A percentile compares a stretch with the other conserved stretches of the same genome.
These are phyloP conservation scores for Mechanitis mazaeus DNA, from an alignment of 2,888 invertebrate species.

Conservation along the genomic window DNA sequence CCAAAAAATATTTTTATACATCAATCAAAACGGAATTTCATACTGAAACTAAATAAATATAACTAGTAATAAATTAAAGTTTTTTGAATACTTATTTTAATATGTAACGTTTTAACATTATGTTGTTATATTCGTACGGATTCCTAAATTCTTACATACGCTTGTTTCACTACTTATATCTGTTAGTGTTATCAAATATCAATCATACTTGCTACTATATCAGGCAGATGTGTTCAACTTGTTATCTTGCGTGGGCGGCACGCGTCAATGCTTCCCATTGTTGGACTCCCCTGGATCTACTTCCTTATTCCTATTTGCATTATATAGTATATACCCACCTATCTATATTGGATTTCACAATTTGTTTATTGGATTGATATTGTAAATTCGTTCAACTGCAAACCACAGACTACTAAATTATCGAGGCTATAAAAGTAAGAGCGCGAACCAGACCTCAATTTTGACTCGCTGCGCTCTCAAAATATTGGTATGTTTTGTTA, in stretches of 20 bases:
- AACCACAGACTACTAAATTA: no score
- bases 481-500: no score
- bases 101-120: no score
- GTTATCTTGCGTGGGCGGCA: slow-evolving; percentile 70
- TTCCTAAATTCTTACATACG: slow-evolving; percentile 3
- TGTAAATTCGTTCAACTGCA: no score
- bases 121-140: not conserved
- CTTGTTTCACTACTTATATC: slow-evolving; percentile 15
- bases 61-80: no score
- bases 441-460: no score
- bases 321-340: slow-evolving; percentile 30
- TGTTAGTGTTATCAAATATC: slow-evolving; percentile 30
- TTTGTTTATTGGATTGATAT: not conserved
- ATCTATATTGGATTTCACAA: not conserved
- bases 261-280: slow-evolving; percentile 64
- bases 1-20: no score
- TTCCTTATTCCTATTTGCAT: slow-evolving; percentile 62
- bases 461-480: no score
- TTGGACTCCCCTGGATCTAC: slow-evolving; percentile 59
- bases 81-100: no score
- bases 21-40: no score
- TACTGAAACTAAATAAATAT: no score
- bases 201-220: slow-evolving; percentile 47
- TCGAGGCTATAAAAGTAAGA: no score
- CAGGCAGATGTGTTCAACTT: slow-evolving; percentile 72